Base-by-base conservation (phyloP, 2,888 invertebrate species). In the Orchestes rusci region DNA sequence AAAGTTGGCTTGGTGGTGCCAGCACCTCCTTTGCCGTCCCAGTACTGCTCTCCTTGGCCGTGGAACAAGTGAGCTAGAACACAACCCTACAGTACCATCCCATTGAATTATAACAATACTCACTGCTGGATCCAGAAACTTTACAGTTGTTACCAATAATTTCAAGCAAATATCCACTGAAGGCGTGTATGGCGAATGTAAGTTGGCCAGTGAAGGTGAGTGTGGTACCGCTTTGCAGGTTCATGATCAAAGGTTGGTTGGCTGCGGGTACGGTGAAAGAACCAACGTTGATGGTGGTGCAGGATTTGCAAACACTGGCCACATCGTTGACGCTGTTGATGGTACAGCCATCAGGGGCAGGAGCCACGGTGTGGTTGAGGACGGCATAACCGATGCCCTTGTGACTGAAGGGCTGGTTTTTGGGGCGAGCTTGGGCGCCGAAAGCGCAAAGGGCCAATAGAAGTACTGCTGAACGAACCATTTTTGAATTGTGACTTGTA, bases 21-120 rank as follows among this genome's bases (percentile, higher is more conserved):
- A 15, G 39, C 39, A 19, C 39, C 39, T 20, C 45, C 45, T 28
- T 41, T 41, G 3, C 45, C 45, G 12, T 45, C 45, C 45, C 45
- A 45, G 35, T 39, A 39, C 7, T 20, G n/a, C 18, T 45, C 39
- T 15, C 45, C 45, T 13, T 31, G 39, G 23, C 45, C 45, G 20
- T 45, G 39, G 7, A 45, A 28, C 4, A 13, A 15, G 15, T 45
- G 45, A 18, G 27, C 45, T 45, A 18, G 12, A 39, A 45, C 7
- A 12, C 12, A 30, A 30, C n/a, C n/a, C n/a, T n/a, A n/a, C n/a
- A n/a, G n/a, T n/a, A n/a, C n/a, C n/a, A n/a, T n/a, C n/a, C n/a
- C n/a, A n/a, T n/a, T n/a, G n/a, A n/a, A n/a, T n/a, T n/a, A n/a
- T n/a, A n/a, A n/a, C n/a, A n/a, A n/a, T 13, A 39, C 45, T 45